Evolutionary conservation across 2,113 vertebrate species (phyloP), one percentile per base, ranked within the genome.

Genomic region (Tachycineta bicolor): DNA sequence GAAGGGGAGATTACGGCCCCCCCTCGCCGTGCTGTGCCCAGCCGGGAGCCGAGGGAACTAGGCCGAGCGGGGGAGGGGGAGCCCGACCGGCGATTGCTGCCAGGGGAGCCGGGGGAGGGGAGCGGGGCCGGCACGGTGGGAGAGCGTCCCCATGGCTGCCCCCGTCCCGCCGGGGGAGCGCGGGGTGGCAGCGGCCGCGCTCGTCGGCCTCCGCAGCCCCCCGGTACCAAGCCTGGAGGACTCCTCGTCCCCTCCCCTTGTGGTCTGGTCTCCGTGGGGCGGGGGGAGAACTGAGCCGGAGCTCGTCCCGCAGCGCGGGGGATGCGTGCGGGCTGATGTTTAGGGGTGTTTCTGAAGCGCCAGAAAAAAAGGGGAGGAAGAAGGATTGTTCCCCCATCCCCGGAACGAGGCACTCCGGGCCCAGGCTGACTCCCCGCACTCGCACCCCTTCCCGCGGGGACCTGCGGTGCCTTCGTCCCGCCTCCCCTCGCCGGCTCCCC

Each of bases 51-150:
- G 82, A 82, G 85, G 76, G 78, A 83, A 62, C 63, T 92, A 68
- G 91, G 84, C 80, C 89, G 80, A 53, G 76, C n/a, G 91, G 83
- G 92, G 89, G 92, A 71, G 89, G 92, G 85, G 92, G 82, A 83
- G 84, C 60, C 64, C 31, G 75, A 34, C 62, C 34, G 78, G 89
- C 67, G 60, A 75, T 75, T 46, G 43, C 78, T 73, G 91, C 80
- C 60, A 68, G 91, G 91, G 67, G 80, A 84, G 88, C 64, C 70
- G 84, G 79, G 79, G 67, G 80, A 78, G 82, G 59, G 86, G 78
- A 53, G 41, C 82, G n/a, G 33, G 63, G 39, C 81, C 56, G 63
- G 53, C 62, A 69, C 53, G 68, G 29, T 46, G 50, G 16, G 31
- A 37, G 24, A 74, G 37, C 56, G 68, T 43, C 83, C 60, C 62